phyloP scores from a whole-genome alignment of 2,113 vertebrate species.

The Nyctereutes procyonoides region DNA sequence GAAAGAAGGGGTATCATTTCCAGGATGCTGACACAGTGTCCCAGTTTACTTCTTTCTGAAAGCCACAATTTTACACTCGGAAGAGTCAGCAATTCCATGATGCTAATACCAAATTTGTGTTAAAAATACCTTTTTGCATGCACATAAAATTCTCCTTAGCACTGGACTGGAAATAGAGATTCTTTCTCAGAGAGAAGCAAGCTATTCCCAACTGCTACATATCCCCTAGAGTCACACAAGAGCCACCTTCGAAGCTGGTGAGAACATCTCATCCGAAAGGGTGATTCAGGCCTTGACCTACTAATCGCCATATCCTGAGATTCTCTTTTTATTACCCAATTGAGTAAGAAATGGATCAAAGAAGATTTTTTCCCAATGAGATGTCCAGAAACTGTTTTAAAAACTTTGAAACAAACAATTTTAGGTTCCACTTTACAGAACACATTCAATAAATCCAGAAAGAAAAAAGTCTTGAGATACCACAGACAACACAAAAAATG shows the following conservation, averaged over 20 bases:
- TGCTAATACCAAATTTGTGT: slow-evolving; percentile 82
- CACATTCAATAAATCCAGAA: background rate
- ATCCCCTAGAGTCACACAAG: background rate
- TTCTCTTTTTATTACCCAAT: background rate
- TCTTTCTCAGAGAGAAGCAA: slow-evolving; percentile 28
- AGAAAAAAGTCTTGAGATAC: background rate
- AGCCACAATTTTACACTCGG: slow-evolving; percentile 78
- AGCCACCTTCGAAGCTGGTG: background rate
- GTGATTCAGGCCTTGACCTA: background rate
- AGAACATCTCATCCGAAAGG: background rate
- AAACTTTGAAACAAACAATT: background rate
- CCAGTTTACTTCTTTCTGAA: slow-evolving; percentile 82
- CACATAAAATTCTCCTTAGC: slow-evolving; percentile 68
- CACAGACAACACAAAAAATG: background rate
- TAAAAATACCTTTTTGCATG: slow-evolving; percentile 84
- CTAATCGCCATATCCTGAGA: background rate
- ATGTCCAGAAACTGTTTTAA: background rate
- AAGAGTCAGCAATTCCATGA: slow-evolving; percentile 84
- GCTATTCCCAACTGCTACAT: background rate
- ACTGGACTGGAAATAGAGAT: slow-evolving; percentile 45
- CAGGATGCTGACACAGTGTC: slow-evolving; percentile 71
- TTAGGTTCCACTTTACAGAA: background rate
- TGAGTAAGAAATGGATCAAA: background rate
- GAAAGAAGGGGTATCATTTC: slow-evolving; percentile 70
- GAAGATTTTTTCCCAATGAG: background rate